phyloP scores from a whole-genome alignment of 2,888 invertebrate genomes.

The Tortricodes alternella region DNA sequence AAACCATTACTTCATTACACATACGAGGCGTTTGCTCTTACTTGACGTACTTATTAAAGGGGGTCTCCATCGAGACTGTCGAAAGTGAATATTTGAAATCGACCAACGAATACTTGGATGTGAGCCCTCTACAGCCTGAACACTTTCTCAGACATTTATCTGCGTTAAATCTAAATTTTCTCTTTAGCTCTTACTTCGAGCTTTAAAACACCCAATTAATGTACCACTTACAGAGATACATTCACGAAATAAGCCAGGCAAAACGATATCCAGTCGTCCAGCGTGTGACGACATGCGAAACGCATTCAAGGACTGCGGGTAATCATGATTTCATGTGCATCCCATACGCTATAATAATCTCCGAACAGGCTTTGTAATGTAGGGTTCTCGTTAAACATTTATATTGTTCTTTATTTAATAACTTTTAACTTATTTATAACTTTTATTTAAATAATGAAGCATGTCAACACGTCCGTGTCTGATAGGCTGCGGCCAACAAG shows the following conservation, averaged over 20 bases:
- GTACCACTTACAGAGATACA: neutral
- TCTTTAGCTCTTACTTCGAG: neutral
- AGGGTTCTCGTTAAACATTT: no score
- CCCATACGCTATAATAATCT: no score
- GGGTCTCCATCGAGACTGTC: neutral
- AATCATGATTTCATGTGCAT: conserved; percentile 27
- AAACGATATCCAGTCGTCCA: neutral
- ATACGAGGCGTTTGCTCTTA: neutral
- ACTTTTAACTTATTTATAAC: no score
- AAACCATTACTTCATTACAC: conserved; percentile 2
- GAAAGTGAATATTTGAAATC: no score
- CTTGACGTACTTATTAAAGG: neutral
- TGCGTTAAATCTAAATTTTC: no score
- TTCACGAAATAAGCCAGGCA: neutral
- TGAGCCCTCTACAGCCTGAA: no score
- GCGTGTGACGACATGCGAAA: conserved; percentile 5
- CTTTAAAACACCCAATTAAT: neutral
- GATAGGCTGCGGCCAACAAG: no score
- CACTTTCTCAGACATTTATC: no score
- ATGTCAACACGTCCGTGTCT: no score
- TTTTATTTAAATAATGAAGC: no score
- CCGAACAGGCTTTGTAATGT: neutral
- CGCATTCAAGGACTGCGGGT: conserved; percentile 40
- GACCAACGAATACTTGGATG: no score
- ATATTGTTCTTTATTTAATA: no score